Conservation (phyloP, 2,888 invertebrate species). For the Pristionchus entomophagus region DNA sequence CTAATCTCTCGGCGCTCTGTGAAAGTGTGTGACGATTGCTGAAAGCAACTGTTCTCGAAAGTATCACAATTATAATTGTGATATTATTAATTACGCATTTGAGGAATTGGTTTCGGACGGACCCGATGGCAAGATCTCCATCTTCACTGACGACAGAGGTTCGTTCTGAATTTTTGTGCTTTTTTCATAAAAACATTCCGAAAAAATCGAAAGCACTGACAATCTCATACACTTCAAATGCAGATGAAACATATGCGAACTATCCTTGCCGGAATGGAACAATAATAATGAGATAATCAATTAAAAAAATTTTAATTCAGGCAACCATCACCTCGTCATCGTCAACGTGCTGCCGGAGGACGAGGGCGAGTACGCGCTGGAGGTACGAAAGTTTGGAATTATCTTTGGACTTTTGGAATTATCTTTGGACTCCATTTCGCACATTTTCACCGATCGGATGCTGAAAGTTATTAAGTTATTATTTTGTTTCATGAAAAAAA, state of each 20-base stretch:
- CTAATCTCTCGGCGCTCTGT: background rate
- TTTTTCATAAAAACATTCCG: background rate
- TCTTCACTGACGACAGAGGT: slow-evolving; percentile 73
- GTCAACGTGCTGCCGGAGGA: slow-evolving; percentile 62
- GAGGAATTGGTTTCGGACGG: slow-evolving; percentile 69
- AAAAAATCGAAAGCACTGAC: background rate
- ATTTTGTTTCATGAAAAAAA: too few species aligned
- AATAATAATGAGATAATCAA: background rate
- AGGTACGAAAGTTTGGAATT: too few species aligned
- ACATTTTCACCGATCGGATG: too few species aligned
- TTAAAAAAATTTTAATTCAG: slow-evolving; percentile 47
- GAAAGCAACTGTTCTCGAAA: background rate
- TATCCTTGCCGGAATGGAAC: too few species aligned
- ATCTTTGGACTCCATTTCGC: too few species aligned
- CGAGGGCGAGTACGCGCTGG: slow-evolving; percentile 46
- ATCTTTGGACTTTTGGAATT: too few species aligned
- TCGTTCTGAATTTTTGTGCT: background rate
- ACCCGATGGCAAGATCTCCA: slow-evolving; percentile 67
- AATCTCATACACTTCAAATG: too few species aligned
- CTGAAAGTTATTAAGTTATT: too few species aligned
- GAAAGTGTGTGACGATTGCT: too few species aligned
- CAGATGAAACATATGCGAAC: background rate
- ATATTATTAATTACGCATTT: too few species aligned
- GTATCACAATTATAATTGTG: background rate
- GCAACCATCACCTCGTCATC: slow-evolving; percentile 74